A percentile compares a stretch with the other conserved stretches of the same genome.
Conservation (phyloP, 2,797 vertebrate species). For the Coracias cyanogaster region DNA sequence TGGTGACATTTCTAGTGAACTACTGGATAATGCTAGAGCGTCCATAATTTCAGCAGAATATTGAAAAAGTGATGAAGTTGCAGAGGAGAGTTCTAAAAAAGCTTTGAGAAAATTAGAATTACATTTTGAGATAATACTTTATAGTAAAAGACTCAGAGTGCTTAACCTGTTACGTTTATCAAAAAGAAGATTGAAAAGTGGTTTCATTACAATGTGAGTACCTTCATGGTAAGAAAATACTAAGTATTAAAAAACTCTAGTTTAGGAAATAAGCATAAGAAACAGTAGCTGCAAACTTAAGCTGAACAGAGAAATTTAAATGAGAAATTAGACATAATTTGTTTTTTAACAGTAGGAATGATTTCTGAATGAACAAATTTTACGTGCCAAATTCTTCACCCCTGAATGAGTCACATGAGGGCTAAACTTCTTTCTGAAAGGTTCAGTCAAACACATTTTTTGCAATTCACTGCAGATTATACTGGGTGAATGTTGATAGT, state of each 20-base stretch:
- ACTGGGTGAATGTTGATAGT: not conserved
- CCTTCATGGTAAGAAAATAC: not conserved
- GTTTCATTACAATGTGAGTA: not conserved
- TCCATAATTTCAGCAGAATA: not conserved
- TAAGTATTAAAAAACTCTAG: not conserved
- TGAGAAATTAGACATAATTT: not conserved
- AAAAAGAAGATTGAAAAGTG: not conserved
- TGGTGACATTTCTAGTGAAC: not conserved
- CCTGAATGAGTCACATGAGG: not conserved
- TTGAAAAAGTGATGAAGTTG: not conserved
- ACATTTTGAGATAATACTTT: not conserved
- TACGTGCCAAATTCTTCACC: not conserved
- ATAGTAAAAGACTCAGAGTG: not conserved
- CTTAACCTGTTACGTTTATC: not conserved
- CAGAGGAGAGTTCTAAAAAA: not conserved
- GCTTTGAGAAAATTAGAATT: not conserved
- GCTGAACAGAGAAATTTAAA: not conserved
- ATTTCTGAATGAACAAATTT: not conserved
- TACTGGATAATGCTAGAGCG: accelerated
- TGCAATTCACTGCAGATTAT: not conserved
- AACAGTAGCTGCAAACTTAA: not conserved
- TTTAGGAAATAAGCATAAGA: not conserved
- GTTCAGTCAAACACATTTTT: not conserved
- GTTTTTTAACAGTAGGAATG: not conserved
- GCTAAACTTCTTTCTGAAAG: not conserved